phyloP scores from a whole-genome alignment of 2,888 invertebrate genomes.

The Lithophane leautieri region DNA sequence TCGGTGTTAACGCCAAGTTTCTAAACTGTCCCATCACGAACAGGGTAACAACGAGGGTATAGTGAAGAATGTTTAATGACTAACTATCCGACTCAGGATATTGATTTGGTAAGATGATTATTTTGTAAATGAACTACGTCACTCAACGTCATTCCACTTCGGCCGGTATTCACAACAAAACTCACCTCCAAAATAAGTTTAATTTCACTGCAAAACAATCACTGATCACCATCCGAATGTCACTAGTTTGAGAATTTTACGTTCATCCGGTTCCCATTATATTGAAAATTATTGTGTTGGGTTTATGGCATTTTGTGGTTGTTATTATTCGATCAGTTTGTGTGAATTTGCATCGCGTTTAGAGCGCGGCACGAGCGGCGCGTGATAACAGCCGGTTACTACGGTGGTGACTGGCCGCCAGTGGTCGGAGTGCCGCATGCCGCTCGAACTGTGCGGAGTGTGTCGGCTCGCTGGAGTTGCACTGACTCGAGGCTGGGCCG shows the following conservation, averaged over 20 bases:
- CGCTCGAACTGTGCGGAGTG: conserved; percentile 16
- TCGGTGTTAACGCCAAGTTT: conserved; percentile 13
- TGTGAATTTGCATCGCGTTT: conserved; percentile 60
- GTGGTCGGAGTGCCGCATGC: conserved; percentile 26
- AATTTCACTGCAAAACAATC: conserved; percentile 61
- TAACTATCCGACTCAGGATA: conserved; percentile 36
- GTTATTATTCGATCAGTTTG: conserved; percentile 69
- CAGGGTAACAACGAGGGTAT: conserved; percentile 7
- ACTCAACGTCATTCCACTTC: conserved; percentile 66
- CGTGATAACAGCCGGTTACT: conserved; percentile 61
- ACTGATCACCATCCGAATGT: conserved; percentile 55
- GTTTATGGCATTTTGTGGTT: conserved; percentile 71
- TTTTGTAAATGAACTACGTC: conserved; percentile 69
- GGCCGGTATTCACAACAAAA: conserved; percentile 72
- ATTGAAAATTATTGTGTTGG: conserved; percentile 66
- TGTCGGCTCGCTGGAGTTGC: conserved; percentile 24
- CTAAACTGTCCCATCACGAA: conserved; percentile 18
- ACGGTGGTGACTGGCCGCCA: conserved; percentile 57
- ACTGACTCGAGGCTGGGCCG: conserved; percentile 24
- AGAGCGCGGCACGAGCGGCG: conserved; percentile 53
- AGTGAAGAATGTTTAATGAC: conserved; percentile 36
- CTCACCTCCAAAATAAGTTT: conserved; percentile 73
- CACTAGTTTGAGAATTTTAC: conserved; percentile 63
- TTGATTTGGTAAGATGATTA: conserved; percentile 58
- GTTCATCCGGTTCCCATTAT: conserved; percentile 68